Base-by-base conservation (phyloP, 53 echinoderm and acorn worm species). In the Patiria pectinifera region DNA sequence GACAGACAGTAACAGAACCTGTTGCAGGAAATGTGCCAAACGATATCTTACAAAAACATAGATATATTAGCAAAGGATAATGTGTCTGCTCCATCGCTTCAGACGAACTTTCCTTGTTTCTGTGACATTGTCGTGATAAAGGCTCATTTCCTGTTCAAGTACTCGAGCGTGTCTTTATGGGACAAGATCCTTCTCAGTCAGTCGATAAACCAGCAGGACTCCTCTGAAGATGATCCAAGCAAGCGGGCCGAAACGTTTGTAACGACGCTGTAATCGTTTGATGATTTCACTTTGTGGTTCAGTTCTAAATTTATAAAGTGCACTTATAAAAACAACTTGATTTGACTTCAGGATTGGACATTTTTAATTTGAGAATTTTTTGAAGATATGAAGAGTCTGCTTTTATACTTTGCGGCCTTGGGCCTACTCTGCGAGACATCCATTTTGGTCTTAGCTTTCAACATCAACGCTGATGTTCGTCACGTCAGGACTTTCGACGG, bases 401-500 rank as follows among this genome's bases (percentile, higher is more conserved):
- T 25, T 13, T 24, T 62, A 14, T 12, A 35, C 45, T 35, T 84
- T 22, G 6, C 44, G 84, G 66, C 66, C 15, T 19, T 44, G 48
- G 6, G 35, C 14, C 45, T 85, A 60, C 0, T 85, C 5, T 35
- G 18, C 2, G 47, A 45, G 15, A 8, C 25, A 45, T 44, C 66
- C 8, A 21, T 84, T 85, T 19, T 45, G 23, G 48, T 74, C 18
- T 58, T 23, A 21, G 86, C 47, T 23, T 86, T 86, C 16, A 86
- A 86, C 24, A 24, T 86, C 62, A 63, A 86, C 23, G 48, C 48
- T 3, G 86, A 86, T 11, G 71, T 46, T 18, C 46, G 22, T 74
- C 22, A 85, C 24, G 63, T 49, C 48, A 86, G 72, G 23, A 86
- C 62, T 8, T 86, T 86, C 53, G 9, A 4, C 22, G 86, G 86